phyloP scores from a whole-genome alignment of 1,140 invertebrate genomes.

The Scaptodrosophila lebanonensis region DNA sequence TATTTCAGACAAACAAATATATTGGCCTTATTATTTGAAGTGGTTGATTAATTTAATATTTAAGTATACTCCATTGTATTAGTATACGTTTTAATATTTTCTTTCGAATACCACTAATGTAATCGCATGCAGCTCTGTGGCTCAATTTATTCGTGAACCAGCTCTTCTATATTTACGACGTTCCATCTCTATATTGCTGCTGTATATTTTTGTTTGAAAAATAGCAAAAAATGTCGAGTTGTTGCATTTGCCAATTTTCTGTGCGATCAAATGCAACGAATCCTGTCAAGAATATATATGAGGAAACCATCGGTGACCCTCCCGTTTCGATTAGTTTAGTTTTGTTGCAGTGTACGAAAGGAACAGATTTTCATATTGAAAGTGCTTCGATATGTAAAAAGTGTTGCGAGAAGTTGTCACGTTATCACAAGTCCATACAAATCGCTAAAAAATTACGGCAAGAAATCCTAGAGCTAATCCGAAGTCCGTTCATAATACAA shows the following conservation, averaged over 20 bases:
- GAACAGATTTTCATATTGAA: conserved; percentile 52
- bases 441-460: conserved; percentile 50
- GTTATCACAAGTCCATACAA: conserved; percentile 59
- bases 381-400: conserved; percentile 57
- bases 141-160: no score
- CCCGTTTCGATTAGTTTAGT: conserved; percentile 54
- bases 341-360: conserved; percentile 53
- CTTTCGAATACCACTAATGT: no score
- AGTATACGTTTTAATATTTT: no score
- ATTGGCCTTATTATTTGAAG: no score
- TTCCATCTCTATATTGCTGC: not conserved
- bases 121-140: no score
- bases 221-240: conserved; percentile 45
- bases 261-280: no score
- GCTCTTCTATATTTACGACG: no score
- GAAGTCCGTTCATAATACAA: conserved; percentile 45
- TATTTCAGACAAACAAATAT: no score
- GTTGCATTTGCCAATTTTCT: conserved; percentile 62
- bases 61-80: no score
- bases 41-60: no score
- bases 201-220: not conserved
- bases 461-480: conserved; percentile 56
- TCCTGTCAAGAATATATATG: conserved; percentile 53
- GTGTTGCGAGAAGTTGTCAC: conserved; percentile 49
- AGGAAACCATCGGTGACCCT: conserved; percentile 52